Conservation (phyloP, 1,140 invertebrate species). For the Ganaspis sp. region DNA sequence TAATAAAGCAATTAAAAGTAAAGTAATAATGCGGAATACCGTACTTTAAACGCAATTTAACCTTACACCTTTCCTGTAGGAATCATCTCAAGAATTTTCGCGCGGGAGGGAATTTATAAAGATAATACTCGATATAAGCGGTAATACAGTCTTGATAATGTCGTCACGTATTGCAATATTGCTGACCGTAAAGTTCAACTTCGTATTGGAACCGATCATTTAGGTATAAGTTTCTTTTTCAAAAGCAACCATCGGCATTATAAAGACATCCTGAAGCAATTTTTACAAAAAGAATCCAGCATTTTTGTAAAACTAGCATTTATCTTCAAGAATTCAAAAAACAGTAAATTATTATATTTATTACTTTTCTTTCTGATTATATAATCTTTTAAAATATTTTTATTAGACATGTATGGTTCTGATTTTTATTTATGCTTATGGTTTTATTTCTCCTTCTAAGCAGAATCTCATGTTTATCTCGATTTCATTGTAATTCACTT, state of each 20-base stretch:
- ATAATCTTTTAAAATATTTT: no score
- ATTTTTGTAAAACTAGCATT: no score
- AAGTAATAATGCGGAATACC: not conserved
- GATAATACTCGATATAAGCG: not conserved
- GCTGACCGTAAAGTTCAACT: conserved; percentile 25
- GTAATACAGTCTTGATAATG: conserved; percentile 3
- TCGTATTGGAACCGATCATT: not conserved
- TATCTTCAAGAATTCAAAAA: no score
- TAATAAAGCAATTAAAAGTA: not conserved
- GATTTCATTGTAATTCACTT: no score
- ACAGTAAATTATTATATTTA: no score
- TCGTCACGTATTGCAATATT: conserved; percentile 23
- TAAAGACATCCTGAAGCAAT: no score
- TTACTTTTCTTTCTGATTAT: no score
- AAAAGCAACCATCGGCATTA: not conserved
- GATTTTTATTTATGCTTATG: no score
- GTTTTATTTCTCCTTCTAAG: no score
- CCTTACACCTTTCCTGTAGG: not conserved
- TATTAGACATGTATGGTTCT: no score
- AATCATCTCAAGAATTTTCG: not conserved
- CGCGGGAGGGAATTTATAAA: conserved; percentile 16
- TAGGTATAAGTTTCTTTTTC: not conserved
- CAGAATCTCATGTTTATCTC: no score
- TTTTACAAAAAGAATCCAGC: no score
- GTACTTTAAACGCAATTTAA: not conserved